Evolutionary conservation across 2,888 invertebrate species (phyloP).

Genomic region (Synanthedon tipuliformis): DNA sequence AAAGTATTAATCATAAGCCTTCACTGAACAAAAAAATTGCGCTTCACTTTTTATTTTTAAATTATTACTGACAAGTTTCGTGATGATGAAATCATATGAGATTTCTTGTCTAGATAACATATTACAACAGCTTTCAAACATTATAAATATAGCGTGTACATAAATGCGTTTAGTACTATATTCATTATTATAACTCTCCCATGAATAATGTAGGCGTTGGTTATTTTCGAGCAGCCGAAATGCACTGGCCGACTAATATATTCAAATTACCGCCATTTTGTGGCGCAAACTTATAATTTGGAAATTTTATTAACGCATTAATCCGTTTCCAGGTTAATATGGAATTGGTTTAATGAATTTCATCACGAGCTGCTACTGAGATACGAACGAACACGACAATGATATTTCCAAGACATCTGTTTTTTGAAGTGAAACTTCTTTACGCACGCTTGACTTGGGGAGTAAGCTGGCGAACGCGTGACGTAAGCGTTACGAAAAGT

Average conservation of each 20-base stretch:
- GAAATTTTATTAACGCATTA: slow-evolving; percentile 13
- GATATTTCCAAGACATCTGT: too few relatives aligned
- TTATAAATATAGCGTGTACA: slow-evolving; percentile 5
- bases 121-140: neutral
- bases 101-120: too few relatives aligned
- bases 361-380: neutral
- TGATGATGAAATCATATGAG: too few relatives aligned
- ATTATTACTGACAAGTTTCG: too few relatives aligned
- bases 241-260: slow-evolving; percentile 18
- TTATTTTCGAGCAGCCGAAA: slow-evolving; percentile 18
- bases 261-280: slow-evolving; percentile 23
- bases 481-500: too few relatives aligned
- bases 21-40: too few relatives aligned
- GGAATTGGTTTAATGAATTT: neutral
- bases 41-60: too few relatives aligned
- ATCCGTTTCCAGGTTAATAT: neutral
- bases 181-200: slow-evolving; percentile 7
- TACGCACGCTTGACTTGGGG: too few relatives aligned
- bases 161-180: neutral
- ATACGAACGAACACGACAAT: neutral
- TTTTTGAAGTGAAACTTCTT: too few relatives aligned
- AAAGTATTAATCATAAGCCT: too few relatives aligned
- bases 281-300: slow-evolving; percentile 22
- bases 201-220: slow-evolving; percentile 17
- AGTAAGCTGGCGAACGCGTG: too few relatives aligned